Conservation (phyloP, 2,113 vertebrate genomes). For the Rhynchomys soricoides region DNA sequence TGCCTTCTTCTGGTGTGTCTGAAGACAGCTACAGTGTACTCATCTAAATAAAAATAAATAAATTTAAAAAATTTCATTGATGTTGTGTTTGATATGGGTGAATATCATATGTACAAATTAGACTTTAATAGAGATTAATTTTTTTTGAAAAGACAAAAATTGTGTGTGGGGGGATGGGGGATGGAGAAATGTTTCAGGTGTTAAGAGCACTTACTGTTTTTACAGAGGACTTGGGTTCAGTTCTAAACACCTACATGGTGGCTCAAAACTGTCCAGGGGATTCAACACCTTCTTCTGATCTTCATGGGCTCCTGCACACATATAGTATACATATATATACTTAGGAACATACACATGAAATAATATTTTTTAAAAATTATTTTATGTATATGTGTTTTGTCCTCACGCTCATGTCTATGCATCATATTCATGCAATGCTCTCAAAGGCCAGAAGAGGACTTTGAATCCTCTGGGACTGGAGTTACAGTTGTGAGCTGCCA, state of each 20-base stretch:
- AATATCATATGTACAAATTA: neutral
- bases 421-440: neutral
- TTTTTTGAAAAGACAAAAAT: neutral
- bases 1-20: too few species aligned
- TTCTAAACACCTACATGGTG: neutral
- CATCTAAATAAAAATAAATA: too few species aligned
- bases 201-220: neutral
- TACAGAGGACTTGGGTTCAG: neutral
- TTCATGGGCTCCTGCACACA: neutral
- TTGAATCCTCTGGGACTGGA: neutral
- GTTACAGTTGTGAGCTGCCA: neutral
- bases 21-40: too few species aligned
- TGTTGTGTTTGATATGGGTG: neutral
- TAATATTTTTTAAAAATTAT: neutral
- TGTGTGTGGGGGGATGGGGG: neutral
- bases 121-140: neutral
- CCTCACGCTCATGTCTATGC: neutral
- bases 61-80: neutral
- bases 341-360: neutral
- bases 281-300: neutral
- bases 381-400: neutral
- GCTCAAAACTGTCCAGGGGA: neutral
- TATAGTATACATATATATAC: neutral
- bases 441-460: neutral
- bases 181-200: neutral